These are phyloP conservation scores for Romanogobio albipinnatus DNA, from an alignment of 2,113 vertebrate genomes.

Conservation along the genomic window DNA sequence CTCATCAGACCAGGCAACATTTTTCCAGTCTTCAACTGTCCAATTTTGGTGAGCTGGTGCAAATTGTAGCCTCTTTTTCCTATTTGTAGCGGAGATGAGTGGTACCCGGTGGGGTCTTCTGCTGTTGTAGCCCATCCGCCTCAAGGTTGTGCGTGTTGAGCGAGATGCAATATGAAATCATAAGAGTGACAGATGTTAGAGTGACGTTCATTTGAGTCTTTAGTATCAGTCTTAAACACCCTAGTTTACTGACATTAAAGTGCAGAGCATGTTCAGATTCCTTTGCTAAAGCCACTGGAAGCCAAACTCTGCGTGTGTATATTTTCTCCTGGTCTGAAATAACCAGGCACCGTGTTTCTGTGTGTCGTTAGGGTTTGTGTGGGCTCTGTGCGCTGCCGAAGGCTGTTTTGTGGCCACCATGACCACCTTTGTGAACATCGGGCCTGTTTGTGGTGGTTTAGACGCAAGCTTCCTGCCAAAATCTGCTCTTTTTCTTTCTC, in stretches of 20 bases:
- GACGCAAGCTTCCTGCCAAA: constrained; percentile 51
- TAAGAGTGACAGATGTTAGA: background rate
- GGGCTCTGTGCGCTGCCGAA: background rate
- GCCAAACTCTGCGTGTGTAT: constrained; percentile 54
- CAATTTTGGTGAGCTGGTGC: too few relatives aligned
- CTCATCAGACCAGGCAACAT: too few relatives aligned
- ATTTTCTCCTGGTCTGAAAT: constrained; percentile 68
- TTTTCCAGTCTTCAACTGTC: too few relatives aligned
- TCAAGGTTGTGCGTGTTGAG: too few relatives aligned
- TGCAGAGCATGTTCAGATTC: background rate
- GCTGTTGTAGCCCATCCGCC: too few relatives aligned
- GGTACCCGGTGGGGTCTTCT: too few relatives aligned
- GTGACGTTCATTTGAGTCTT: background rate
- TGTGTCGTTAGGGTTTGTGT: constrained; percentile 57
- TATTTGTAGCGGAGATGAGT: too few relatives aligned
- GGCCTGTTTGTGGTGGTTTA: constrained; percentile 67
- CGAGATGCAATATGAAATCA: background rate
- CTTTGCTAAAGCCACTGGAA: constrained; percentile 1
- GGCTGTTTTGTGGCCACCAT: constrained; percentile 56
- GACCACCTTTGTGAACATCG: constrained; percentile 67
- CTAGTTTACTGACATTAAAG: background rate
- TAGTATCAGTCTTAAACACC: background rate
- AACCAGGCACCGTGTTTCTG: constrained; percentile 60
- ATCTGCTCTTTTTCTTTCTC: constrained; percentile 5
- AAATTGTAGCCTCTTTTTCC: too few relatives aligned